phyloP scores from a whole-genome alignment of 2,797 vertebrate genomes.

The Percopsis omiscomaycus region DNA sequence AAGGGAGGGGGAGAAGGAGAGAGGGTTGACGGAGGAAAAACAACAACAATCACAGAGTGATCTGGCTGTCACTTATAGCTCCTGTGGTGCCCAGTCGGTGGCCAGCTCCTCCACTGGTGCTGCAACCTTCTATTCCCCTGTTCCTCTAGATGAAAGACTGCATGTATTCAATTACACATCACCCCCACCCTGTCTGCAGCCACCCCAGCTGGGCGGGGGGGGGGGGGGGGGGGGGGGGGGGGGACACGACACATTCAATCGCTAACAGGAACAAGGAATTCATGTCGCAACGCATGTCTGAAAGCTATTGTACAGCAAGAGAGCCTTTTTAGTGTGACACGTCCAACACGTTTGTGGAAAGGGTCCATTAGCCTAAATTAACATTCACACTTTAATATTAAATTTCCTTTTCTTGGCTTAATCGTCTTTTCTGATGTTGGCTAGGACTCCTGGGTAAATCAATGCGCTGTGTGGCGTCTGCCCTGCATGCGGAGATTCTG shows the following conservation, averaged over 20 bases:
- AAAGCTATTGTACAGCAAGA: no score
- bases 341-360: no score
- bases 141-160: conserved; percentile 22
- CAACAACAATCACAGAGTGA: conserved; percentile 23
- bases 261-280: no score
- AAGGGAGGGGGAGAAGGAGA: not conserved
- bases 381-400: no score
- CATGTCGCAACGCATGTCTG: no score
- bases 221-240: conserved; percentile 9
- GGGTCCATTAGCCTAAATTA: no score
- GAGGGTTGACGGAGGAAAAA: not conserved
- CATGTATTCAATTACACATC: conserved; percentile 61
- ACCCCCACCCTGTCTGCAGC: conserved; percentile 48
- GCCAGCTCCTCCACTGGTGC: conserved; percentile 32
- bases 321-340: no score
- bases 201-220: conserved; percentile 14
- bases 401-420: not conserved
- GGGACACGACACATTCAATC: not conserved
- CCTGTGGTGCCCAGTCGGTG: conserved; percentile 12
- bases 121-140: conserved; percentile 17
- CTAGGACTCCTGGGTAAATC: not conserved
- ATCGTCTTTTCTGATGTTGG: conserved; percentile 5
- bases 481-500: conserved; percentile 6
- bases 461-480: not conserved
- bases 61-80: conserved; percentile 24